Conservation (phyloP, 2,888 invertebrate genomes). For the Xestia rhomboidea region DNA sequence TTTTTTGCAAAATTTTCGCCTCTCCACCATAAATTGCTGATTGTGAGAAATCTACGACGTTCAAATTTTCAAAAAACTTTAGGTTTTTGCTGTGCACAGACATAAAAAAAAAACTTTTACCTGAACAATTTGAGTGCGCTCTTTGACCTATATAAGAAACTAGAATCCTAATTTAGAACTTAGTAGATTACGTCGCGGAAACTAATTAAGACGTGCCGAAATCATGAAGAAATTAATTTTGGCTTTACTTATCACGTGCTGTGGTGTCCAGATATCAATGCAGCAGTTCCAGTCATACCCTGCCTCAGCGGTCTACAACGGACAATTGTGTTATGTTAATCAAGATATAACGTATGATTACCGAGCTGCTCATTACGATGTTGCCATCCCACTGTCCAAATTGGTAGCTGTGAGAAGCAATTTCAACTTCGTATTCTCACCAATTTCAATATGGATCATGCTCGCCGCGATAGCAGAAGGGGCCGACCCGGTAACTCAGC, state of each 20-base stretch:
- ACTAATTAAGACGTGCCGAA: constrained; percentile 36
- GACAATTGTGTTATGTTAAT: constrained; percentile 11
- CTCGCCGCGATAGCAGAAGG: constrained; percentile 64
- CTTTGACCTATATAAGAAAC: constrained; percentile 41
- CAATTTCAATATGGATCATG: constrained; percentile 52
- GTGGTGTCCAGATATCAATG: constrained; percentile 27
- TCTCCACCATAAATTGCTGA: no score
- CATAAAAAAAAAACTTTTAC: neutral
- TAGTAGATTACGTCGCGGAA: constrained; percentile 20
- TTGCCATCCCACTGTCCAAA: constrained; percentile 17
- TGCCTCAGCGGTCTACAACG: neutral
- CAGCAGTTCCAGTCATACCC: constrained; percentile 23
- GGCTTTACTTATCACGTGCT: constrained; percentile 10
- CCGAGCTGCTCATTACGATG: constrained; percentile 30
- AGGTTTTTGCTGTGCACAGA: neutral
- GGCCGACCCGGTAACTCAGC: constrained; percentile 41
- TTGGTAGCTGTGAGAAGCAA: constrained; percentile 13
- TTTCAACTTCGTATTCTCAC: constrained; percentile 49
- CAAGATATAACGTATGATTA: constrained; percentile 29
- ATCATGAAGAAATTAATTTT: constrained; percentile 30
- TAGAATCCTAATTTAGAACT: neutral
- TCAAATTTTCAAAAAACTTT: no score
- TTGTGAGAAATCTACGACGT: no score
- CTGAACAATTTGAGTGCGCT: neutral
- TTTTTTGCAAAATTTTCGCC: no score